Evolutionary conservation across 2,797 vertebrate species (phyloP).

Genomic region (Morelia viridis): DNA sequence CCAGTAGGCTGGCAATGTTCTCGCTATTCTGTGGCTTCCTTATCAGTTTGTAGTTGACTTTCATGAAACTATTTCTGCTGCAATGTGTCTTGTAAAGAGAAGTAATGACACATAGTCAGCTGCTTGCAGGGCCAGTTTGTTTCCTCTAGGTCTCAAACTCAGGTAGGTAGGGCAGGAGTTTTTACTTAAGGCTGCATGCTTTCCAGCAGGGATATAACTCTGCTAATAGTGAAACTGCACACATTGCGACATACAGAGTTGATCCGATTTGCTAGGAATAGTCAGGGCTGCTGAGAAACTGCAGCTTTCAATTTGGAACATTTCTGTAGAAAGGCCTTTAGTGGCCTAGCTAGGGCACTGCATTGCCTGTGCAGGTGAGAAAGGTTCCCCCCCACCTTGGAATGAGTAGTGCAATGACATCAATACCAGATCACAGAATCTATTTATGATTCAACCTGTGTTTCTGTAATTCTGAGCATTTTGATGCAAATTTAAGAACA

Average conservation of each 20-base stretch:
- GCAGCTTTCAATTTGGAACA: neutral
- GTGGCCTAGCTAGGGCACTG: neutral
- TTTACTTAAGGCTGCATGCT: neutral
- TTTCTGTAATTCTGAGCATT: neutral
- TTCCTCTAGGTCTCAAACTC: neutral
- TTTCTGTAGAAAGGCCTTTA: neutral
- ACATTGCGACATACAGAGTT: neutral
- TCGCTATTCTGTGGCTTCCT: neutral
- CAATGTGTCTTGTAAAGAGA: neutral
- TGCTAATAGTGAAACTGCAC: neutral
- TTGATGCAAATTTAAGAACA: neutral
- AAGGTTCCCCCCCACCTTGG: neutral
- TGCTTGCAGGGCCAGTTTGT: neutral
- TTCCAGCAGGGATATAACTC: neutral
- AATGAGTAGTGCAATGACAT: neutral
- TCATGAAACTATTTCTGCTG: neutral
- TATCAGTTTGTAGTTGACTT: neutral
- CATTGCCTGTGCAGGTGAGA: neutral
- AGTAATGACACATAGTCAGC: neutral
- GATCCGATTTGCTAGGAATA: neutral
- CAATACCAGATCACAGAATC: neutral
- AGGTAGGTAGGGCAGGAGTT: neutral
- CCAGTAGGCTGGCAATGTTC: neutral
- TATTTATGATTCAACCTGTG: neutral
- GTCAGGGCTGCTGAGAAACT: neutral